Evolutionary conservation across 2,888 invertebrate species (phyloP).

Genomic region (Plagiodera versicolora): DNA sequence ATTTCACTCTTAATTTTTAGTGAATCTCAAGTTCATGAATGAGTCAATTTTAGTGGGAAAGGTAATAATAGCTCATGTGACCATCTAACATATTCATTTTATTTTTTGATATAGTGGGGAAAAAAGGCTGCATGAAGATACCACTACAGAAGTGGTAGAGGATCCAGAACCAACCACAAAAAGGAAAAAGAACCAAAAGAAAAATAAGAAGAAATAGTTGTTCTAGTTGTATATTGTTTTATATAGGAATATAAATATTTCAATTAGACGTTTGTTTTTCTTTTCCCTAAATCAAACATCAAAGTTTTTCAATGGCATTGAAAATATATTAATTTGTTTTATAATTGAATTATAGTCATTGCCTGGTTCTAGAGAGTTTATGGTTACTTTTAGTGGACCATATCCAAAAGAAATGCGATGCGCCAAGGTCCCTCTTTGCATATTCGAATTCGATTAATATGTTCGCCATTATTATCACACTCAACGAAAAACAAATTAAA

Average conservation of each 20-base stretch:
- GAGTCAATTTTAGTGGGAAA: not conserved
- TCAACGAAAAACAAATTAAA: conserved; percentile 50
- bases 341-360: not conserved
- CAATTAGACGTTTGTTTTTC: not conserved
- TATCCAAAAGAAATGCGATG: conserved; percentile 30
- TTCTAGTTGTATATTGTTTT: not conserved
- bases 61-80: conserved; percentile 4
- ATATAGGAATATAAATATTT: not conserved
- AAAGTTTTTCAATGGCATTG: too few relatives aligned
- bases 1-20: conserved; percentile 3
- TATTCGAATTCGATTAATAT: conserved; percentile 49
- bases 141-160: conserved; percentile 15
- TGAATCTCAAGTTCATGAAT: conserved; percentile 12
- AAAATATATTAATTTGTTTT: too few relatives aligned
- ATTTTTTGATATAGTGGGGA: conserved; percentile 41
- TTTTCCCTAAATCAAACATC: too few relatives aligned
- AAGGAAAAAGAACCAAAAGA: conserved; percentile 36
- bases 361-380: not conserved
- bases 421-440: conserved; percentile 34
- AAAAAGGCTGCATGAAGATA: conserved; percentile 38
- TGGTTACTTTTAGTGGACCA: conserved; percentile 12
- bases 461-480: conserved; percentile 48
- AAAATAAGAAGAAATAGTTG: conserved; percentile 25
- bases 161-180: conserved; percentile 22
- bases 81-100: conserved; percentile 16